Base-by-base conservation (phyloP, 2,888 invertebrate genomes). In the Miltochrista miniata region DNA sequence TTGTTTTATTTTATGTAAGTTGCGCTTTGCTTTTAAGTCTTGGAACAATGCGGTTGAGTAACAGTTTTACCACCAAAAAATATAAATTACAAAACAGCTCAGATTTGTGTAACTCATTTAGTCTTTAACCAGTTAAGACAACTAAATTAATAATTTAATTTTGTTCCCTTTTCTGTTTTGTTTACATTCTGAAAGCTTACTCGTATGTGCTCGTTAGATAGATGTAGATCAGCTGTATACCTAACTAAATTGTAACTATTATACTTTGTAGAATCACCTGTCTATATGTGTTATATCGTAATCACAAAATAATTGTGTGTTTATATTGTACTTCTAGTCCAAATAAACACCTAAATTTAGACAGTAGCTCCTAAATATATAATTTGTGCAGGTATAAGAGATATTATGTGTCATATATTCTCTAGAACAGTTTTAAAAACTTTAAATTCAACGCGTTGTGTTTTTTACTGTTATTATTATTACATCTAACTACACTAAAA, bases 251-350 rank as follows among this genome's bases (percentile, higher is more conserved):
- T 49, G 56, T 64, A 43, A 41, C 56, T 40, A 35, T 24, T 36
- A 15, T 56, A 54, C 56, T 49, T 55, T n/a, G n/a, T n/a, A 24
- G 5, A 4, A 24, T 24, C 45, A 44, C 55, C 40, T 50, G 14
- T 49, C 59, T 64, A 44, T 59, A 45, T 61, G 56, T 59, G 29
- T 36, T 2, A 49, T 59, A 35, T 59, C 59, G 68, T 68, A 55
- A 56, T 36, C 39, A 15, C 53, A 54, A 55, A 15, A 12, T 30
- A 14, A 12, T 10, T 10, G 18, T n/a, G 7, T 15, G 2, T 11
- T 38, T 38, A 8, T 11, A 38, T 10, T 18, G 7, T n/a, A n/a
- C 1, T 7, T 38, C 15, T 15, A 38, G 18, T n/a, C n/a, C 15
- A 11, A 31, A 31, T 31, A 5, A 31, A 24, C 5, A 24, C 18